phyloP scores from a whole-genome alignment of 1,140 invertebrate species.

The Homarus americanus region DNA sequence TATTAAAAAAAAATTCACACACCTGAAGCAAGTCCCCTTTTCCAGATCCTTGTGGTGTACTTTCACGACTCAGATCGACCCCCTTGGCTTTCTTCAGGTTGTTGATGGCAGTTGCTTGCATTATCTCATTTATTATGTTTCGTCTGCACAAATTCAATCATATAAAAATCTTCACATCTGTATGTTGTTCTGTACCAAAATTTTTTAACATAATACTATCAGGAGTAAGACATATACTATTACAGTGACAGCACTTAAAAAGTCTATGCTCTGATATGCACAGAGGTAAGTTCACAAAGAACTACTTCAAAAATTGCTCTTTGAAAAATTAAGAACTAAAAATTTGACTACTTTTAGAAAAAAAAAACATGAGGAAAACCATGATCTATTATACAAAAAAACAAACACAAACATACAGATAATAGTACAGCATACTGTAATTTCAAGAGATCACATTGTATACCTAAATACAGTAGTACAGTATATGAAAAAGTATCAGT shows the following conservation, averaged over 20 bases:
- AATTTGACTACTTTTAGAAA: not conserved
- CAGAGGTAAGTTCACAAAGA: not conserved
- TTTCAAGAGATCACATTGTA: not conserved
- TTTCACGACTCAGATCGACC: constrained; percentile 84
- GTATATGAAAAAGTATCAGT: not conserved
- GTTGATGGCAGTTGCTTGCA: constrained; percentile 94
- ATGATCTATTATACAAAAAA: not conserved
- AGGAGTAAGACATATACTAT: not conserved
- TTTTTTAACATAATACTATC: not conserved
- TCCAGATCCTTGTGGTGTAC: constrained; percentile 77
- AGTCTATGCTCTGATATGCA: not conserved
- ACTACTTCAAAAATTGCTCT: not conserved
- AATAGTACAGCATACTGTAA: not conserved
- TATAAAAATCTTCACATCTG: not conserved
- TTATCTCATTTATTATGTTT: constrained; percentile 93
- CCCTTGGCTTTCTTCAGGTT: constrained; percentile 91
- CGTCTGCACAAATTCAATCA: constrained; percentile 80
- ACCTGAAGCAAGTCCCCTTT: constrained; percentile 81
- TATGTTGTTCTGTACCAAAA: not conserved
- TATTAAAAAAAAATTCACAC: constrained; percentile 77
- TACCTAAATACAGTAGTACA: not conserved
- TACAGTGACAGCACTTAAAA: not conserved
- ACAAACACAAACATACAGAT: not conserved
- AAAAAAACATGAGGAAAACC: not conserved
- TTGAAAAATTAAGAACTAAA: not conserved